Percentiles rank a stretch among this genome's conserved stretches.
Evolutionary conservation across 1,140 invertebrate genomes (phyloP).

Genomic region (Copidosoma floridanum): DNA sequence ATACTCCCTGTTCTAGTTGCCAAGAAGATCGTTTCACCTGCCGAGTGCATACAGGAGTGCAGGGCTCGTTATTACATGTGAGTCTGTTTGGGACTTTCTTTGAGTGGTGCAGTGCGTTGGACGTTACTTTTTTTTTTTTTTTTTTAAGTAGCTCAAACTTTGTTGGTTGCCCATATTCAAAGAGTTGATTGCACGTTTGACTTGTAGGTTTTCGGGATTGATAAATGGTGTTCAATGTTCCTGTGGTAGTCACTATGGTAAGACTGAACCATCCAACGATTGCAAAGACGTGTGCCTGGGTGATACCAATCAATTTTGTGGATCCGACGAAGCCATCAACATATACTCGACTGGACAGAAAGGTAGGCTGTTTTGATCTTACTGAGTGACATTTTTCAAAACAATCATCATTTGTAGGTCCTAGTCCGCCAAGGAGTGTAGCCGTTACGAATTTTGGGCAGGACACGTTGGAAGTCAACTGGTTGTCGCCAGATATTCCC

Average conservation of each 20-base stretch:
- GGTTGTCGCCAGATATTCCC: slow-evolving; percentile 59
- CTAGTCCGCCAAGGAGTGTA: slow-evolving; percentile 44
- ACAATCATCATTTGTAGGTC: slow-evolving; percentile 30
- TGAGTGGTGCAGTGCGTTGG: no score
- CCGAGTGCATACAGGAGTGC: slow-evolving; percentile 41
- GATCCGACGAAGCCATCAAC: slow-evolving; percentile 50
- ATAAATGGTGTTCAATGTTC: slow-evolving; percentile 51
- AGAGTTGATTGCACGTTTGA: no score
- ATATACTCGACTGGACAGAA: slow-evolving; percentile 56
- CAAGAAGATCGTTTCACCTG: slow-evolving; percentile 29
- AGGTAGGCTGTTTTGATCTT: slow-evolving; percentile 38
- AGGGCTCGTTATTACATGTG: slow-evolving; percentile 44
- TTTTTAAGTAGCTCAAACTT: no score
- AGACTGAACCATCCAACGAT: slow-evolving; percentile 41
- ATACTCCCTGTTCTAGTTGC: slow-evolving; percentile 34
- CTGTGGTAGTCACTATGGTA: slow-evolving; percentile 52
- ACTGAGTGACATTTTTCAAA: no score
- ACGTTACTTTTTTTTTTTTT: no score
- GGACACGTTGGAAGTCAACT: slow-evolving; percentile 45
- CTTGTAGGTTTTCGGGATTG: slow-evolving; percentile 51
- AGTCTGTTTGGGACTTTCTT: slow-evolving; percentile 31
- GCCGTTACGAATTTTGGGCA: slow-evolving; percentile 28
- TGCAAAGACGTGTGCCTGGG: slow-evolving; percentile 46
- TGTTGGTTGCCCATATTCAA: no score
- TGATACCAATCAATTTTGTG: slow-evolving; percentile 46